Evolutionary conservation across 2,797 vertebrate genomes (phyloP).

Genomic region (Ctenosaura bakeri): DNA sequence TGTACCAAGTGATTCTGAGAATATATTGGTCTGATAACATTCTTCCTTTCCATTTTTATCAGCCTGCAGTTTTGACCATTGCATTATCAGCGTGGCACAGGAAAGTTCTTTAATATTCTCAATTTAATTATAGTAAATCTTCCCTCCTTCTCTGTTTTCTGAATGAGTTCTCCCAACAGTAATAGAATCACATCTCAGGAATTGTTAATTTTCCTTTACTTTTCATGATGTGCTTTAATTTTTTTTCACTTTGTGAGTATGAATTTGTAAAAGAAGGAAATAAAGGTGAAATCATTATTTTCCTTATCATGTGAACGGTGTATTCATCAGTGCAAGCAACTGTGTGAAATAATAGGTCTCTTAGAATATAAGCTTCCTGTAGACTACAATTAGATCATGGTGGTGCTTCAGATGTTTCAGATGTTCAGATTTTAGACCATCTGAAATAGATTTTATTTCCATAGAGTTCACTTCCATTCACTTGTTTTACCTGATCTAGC

Average conservation of each 20-base stretch:
- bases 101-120: constrained; percentile 9
- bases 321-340: neutral
- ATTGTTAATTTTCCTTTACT: constrained; percentile 8
- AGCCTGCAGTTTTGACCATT: neutral
- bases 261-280: too few species aligned
- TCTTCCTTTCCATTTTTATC: constrained; percentile 12
- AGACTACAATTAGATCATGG: too few species aligned
- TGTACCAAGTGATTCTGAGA: constrained; percentile 14
- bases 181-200: neutral
- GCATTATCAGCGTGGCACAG: constrained; percentile 3
- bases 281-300: neutral
- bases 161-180: neutral
- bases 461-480: neutral
- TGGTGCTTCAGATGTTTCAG: too few species aligned
- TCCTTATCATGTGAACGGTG: neutral
- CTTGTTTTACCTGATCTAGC: neutral
- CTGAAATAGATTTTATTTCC: too few species aligned
- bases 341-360: neutral
- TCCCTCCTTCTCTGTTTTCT: too few species aligned
- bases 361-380: too few species aligned
- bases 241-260: neutral
- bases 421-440: too few species aligned
- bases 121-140: neutral
- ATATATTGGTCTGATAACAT: constrained; percentile 26
- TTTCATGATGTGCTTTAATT: neutral